Evolutionary conservation across 2,797 vertebrate species (phyloP).

Genomic region (Pachyuromys duprasi): DNA sequence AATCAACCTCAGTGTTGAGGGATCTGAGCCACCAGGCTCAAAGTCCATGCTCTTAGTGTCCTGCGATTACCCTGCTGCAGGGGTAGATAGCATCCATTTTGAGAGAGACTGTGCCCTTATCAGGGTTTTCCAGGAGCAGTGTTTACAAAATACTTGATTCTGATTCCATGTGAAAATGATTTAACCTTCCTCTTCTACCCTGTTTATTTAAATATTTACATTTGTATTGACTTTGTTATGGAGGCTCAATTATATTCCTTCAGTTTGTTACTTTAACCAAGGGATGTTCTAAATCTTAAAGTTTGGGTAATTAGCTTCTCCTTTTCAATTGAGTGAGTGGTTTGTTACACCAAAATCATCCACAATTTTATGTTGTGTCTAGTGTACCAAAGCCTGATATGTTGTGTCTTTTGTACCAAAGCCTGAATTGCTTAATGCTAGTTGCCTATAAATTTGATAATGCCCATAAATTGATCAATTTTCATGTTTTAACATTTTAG

Average conservation of each 20-base stretch:
- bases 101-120: not conserved
- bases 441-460: not conserved
- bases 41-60: not conserved
- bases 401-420: not conserved
- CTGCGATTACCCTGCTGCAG: not conserved
- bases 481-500: constrained; percentile 19
- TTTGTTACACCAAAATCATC: not conserved
- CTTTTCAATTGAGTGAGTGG: not conserved
- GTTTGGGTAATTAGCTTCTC: not conserved
- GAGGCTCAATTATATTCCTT: not conserved
- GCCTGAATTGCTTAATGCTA: not conserved
- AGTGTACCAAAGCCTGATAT: not conserved
- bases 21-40: not conserved
- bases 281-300: not conserved
- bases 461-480: not conserved
- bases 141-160: constrained; percentile 8
- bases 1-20: constrained; percentile 35
- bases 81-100: not conserved
- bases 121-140: not conserved
- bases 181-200: not conserved
- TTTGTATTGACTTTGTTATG: not conserved
- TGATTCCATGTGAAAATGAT: not conserved
- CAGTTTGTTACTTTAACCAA: constrained; percentile 23
- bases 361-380: not conserved
- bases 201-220: constrained; percentile 34